Evolutionary conservation across 2,888 invertebrate species (phyloP), one percentile per base, ranked within the genome.

Genomic region (Corythucha ciliata): DNA sequence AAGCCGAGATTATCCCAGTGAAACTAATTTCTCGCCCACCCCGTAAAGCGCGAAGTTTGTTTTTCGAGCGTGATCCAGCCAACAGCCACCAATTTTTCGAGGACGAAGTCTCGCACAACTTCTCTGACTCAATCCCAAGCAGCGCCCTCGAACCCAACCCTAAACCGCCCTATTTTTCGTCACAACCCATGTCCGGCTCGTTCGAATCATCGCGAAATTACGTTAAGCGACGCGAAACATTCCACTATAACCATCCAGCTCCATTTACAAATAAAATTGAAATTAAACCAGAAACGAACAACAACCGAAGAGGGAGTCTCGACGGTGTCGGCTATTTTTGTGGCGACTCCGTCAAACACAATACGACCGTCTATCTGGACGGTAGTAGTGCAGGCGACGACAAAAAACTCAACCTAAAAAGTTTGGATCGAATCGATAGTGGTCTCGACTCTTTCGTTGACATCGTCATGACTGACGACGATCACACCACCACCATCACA

Each of bases 11-110:
- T 21, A 74, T 88, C 2, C 88, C 87, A 1, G 78, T 77, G 0
- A 83, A 82, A 66, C 74, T 88, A 50, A 74, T 85, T 47, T 87
- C 88, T 0, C 84, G 85, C 65, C 87, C 88, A 40, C 87, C 87
- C 0, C 74, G 85, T 58, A 80, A 82, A 66, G 75, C 83, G 0
- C 76, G 80, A 51, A 84, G 83, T 48, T 67, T 84, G 45, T 79
- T 80, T 61, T 72, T 78, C 37, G 76, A 66, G 18, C 62, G 66
- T n/a, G 63, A 64, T n/a, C 65, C 65, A 14, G 59, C 58, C 27
- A 57, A 56, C 25, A 61, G 59, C 39, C 56, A 59, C 8, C 58
- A 59, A 41, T 66, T 68, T 45, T 60, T 64, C 22, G 68, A 69
- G 37, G 65, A 66, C 33, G 65, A 62, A 18, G 82, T 81, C 20